Conservation (phyloP, 2,797 vertebrate species). For the Naso thynnoides region DNA sequence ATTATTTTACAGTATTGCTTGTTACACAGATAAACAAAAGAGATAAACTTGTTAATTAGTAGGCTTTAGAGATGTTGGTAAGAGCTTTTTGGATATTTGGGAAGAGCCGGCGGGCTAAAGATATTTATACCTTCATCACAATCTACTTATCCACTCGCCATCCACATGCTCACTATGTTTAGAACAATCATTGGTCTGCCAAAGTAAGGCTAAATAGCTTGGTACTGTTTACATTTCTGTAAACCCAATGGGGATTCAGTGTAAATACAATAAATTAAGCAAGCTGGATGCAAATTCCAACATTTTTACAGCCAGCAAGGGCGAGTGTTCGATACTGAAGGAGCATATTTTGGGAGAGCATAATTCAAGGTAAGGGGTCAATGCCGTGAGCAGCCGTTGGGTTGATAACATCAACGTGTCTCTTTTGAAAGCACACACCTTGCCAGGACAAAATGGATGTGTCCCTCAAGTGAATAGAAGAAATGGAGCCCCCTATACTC, state of each 20-base stretch:
- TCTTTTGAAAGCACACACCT: conserved; percentile 64
- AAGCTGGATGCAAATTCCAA: neutral
- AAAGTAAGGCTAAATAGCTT: neutral
- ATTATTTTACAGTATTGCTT: neutral
- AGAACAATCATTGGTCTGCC: neutral
- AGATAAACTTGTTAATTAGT: neutral
- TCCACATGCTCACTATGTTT: neutral
- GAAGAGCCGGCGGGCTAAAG: neutral
- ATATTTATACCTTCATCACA: no score
- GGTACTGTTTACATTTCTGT: neutral
- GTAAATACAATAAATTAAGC: neutral
- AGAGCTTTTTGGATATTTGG: no score
- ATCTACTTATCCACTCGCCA: no score
- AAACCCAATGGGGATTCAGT: neutral
- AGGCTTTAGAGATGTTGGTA: neutral
- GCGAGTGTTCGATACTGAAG: neutral
- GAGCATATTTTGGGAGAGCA: conserved; percentile 2
- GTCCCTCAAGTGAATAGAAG: conserved; percentile 60
- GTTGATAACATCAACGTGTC: conserved; percentile 60
- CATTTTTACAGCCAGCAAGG: neutral
- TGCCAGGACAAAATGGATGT: conserved; percentile 60
- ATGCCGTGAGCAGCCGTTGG: conserved; percentile 47
- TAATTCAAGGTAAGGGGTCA: conserved; percentile 26
- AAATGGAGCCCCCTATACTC: conserved; percentile 55
- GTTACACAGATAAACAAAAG: neutral